A percentile compares a stretch with the other conserved stretches of the same genome.
Conservation (phyloP, 2,797 vertebrate genomes). For the Miichthys miiuy region DNA sequence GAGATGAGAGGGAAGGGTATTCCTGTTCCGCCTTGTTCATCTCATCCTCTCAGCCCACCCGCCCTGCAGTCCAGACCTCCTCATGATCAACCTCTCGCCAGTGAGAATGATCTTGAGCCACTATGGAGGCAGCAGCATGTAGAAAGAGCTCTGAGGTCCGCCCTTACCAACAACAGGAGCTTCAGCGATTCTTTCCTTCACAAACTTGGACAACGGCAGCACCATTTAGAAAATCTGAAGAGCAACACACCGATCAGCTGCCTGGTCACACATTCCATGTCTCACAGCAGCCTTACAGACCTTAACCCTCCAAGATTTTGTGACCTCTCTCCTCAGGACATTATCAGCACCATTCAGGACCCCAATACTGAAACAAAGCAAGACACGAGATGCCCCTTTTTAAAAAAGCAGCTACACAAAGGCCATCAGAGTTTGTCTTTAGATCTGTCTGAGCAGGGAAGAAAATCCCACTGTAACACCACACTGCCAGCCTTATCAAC, state of each 20-base stretch:
- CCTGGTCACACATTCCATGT: constrained; percentile 73
- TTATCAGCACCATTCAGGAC: constrained; percentile 71
- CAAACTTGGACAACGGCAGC: constrained; percentile 76
- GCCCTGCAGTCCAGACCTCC: constrained; percentile 35
- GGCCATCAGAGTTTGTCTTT: constrained; percentile 86
- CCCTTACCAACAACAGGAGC: constrained; percentile 80
- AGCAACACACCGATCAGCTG: constrained; percentile 73
- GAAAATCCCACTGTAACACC: constrained; percentile 22
- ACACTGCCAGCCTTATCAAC: constrained; percentile 34
- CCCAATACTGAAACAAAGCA: constrained; percentile 68
- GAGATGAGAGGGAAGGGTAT: constrained; percentile 90
- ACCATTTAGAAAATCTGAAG: constrained; percentile 77
- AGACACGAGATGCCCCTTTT: constrained; percentile 64
- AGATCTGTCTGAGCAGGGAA: constrained; percentile 72
- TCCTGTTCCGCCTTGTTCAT: constrained; percentile 63
- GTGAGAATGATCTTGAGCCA: constrained; percentile 85
- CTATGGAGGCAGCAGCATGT: constrained; percentile 86
- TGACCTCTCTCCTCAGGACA: constrained; percentile 51
- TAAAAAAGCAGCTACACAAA: constrained; percentile 75
- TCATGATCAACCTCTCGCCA: constrained; percentile 77
- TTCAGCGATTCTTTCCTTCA: constrained; percentile 92
- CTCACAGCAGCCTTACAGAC: constrained; percentile 77
- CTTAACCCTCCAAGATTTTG: constrained; percentile 14
- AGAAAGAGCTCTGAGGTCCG: constrained; percentile 77
- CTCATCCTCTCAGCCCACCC: constrained; percentile 53